phyloP scores from a whole-genome alignment of 1,140 invertebrate genomes.

The Tetraneura akinire region DNA sequence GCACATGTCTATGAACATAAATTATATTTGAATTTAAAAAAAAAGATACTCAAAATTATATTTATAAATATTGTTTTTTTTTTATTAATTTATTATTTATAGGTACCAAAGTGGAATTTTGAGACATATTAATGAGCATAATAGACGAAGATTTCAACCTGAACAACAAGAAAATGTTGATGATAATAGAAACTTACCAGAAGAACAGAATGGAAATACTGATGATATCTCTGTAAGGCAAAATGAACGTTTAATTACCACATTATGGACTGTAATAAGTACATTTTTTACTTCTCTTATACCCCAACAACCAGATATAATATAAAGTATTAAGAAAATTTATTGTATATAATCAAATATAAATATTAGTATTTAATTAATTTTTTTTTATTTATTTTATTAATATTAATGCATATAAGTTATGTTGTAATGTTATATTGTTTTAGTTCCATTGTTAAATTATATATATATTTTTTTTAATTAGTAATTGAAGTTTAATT shows the following conservation, averaged over 20 bases:
- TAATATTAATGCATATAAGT: too few species aligned
- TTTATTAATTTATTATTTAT: constrained; percentile 55
- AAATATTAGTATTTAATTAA: too few species aligned
- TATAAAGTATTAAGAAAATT: constrained; percentile 57
- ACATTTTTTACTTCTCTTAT: constrained; percentile 77
- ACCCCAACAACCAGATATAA: constrained; percentile 69
- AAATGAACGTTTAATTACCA: constrained; percentile 63
- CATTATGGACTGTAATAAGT: constrained; percentile 74
- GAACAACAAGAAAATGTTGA: constrained; percentile 55
- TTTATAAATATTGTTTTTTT: background rate
- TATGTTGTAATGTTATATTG: background rate
- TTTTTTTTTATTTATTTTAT: too few species aligned
- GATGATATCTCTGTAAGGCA: constrained; percentile 54
- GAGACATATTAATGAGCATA: constrained; percentile 58
- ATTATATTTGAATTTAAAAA: too few species aligned
- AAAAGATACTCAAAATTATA: too few species aligned
- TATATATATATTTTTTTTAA: background rate
- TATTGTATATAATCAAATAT: too few species aligned
- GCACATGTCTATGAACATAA: too few species aligned
- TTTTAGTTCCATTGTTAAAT: constrained; percentile 13
- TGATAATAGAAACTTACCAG: constrained; percentile 55
- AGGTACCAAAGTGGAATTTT: constrained; percentile 73
- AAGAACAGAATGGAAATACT: constrained; percentile 54
- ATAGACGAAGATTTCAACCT: constrained; percentile 53
- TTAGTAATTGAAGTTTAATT: background rate